Evolutionary conservation across 1,140 invertebrate species (phyloP).

Genomic region (Zaprionus capensis): DNA sequence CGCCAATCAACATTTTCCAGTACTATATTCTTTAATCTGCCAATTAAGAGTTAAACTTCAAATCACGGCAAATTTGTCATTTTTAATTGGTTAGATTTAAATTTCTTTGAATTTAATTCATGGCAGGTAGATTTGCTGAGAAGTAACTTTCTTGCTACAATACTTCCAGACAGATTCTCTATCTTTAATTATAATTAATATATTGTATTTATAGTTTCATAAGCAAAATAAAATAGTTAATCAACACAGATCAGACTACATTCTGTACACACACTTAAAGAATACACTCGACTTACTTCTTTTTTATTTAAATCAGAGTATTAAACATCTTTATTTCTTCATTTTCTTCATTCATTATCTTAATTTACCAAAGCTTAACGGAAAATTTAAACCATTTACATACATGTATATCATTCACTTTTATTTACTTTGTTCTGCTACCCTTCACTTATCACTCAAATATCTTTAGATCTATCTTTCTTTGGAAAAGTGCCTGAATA

Average conservation of each 20-base stretch:
- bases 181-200: too few relatives aligned
- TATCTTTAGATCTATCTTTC: neutral
- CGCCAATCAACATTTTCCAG: neutral
- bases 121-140: neutral
- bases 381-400: neutral
- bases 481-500: neutral
- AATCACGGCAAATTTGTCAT: neutral
- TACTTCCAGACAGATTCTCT: too few relatives aligned
- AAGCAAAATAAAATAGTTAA: too few relatives aligned
- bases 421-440: neutral
- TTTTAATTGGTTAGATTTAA: neutral
- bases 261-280: too few relatives aligned
- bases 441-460: neutral
- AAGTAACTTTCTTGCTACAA: neutral
- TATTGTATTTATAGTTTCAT: too few relatives aligned
- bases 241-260: too few relatives aligned
- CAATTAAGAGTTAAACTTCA: neutral
- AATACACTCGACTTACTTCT: too few relatives aligned
- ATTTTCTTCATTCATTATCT: too few relatives aligned
- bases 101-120: neutral
- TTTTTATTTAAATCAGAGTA: too few relatives aligned
- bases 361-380: too few relatives aligned
- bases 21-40: neutral
- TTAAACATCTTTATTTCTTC: too few relatives aligned
- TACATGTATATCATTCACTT: neutral